Evolutionary conservation across 2,113 vertebrate species (phyloP).

Genomic region (Leucoraja erinaceus): DNA sequence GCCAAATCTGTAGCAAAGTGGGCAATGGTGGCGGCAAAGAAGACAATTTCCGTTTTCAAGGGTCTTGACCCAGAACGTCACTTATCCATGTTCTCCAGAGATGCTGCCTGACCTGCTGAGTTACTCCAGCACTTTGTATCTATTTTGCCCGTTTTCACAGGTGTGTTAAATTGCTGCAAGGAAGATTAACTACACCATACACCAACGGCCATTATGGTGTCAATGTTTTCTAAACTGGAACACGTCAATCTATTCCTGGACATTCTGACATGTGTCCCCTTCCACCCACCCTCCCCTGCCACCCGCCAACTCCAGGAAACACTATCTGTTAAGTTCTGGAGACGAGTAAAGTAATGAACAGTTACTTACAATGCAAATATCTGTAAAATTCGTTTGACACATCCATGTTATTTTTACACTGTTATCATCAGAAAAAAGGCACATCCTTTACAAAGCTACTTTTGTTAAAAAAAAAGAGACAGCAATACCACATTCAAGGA

Average conservation of each 20-base stretch:
- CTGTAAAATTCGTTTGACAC: constrained; percentile 9
- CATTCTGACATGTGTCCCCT: background rate
- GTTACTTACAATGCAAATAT: background rate
- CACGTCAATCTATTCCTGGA: background rate
- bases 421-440: background rate
- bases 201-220: background rate
- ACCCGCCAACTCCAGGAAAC: background rate
- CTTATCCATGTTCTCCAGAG: too few species aligned
- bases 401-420: constrained; percentile 12
- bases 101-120: too few species aligned
- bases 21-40: background rate
- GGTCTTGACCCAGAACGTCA: too few species aligned
- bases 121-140: too few species aligned
- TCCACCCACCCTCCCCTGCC: background rate
- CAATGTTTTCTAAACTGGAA: background rate
- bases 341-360: background rate
- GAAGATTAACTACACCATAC: background rate
- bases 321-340: background rate
- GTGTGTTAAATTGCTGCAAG: background rate
- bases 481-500: background rate
- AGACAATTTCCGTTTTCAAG: too few species aligned
- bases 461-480: background rate
- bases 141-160: background rate
- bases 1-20: background rate
- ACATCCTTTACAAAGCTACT: background rate